Evolutionary conservation across 2,113 vertebrate species (phyloP).

Genomic region (Echinops telfairi): DNA sequence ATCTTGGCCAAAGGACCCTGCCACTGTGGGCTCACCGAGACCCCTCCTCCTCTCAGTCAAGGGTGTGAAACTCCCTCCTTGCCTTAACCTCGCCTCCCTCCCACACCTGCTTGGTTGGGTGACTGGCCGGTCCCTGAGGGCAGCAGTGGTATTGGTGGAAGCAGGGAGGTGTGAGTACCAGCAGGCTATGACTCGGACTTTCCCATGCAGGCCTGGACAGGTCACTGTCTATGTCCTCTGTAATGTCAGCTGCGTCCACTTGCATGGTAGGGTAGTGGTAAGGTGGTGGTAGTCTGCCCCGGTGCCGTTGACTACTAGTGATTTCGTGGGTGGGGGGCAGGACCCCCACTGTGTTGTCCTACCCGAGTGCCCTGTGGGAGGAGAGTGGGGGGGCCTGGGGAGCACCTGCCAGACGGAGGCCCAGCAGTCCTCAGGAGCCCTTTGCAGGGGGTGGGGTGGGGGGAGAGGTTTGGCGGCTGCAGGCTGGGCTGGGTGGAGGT

Average conservation of each 20-base stretch:
- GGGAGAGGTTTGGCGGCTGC: constrained; percentile 43
- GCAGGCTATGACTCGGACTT: background rate
- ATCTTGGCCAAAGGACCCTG: background rate
- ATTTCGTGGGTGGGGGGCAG: too few relatives aligned
- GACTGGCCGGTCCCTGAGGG: background rate
- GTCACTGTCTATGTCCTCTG: too few relatives aligned
- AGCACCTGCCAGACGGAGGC: background rate
- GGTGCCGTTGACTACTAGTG: too few relatives aligned
- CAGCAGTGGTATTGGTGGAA: background rate
- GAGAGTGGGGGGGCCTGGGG: background rate
- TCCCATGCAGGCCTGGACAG: too few relatives aligned
- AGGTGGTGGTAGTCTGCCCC: background rate
- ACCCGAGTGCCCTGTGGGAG: background rate
- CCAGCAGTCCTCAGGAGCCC: background rate
- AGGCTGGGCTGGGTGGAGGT: constrained; percentile 18
- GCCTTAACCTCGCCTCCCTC: too few relatives aligned
- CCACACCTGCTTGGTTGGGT: too few relatives aligned
- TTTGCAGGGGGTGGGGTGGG: background rate
- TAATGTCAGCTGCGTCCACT: too few relatives aligned
- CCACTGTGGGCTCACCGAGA: background rate
- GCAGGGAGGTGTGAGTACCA: too few relatives aligned
- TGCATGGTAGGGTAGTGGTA: too few relatives aligned
- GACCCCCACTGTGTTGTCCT: background rate
- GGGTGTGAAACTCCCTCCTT: background rate
- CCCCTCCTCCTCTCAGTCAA: background rate